Evolutionary conservation across 2,113 vertebrate genomes (phyloP).

Genomic region (Zootoca vivipara): DNA sequence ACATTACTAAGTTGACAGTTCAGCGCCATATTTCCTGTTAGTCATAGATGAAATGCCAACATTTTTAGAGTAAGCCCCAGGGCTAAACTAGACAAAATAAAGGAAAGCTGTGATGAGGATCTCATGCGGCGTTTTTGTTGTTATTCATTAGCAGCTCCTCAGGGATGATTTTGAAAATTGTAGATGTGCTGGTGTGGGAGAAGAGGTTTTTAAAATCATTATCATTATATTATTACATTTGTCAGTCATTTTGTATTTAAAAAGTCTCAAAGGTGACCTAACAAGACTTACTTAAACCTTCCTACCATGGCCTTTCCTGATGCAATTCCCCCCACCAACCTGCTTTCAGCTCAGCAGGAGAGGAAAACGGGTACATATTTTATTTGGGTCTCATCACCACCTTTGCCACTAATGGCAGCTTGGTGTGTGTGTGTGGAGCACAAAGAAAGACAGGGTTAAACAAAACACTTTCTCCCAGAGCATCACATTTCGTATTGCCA

Average conservation of each 20-base stretch:
- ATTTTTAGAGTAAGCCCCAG: not conserved
- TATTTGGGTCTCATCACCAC: not conserved
- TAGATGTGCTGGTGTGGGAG: not conserved
- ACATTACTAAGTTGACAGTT: not conserved
- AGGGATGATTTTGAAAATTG: not conserved
- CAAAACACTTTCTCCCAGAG: not conserved
- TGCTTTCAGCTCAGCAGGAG: too few species aligned
- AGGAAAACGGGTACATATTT: too few species aligned
- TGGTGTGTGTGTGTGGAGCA: too few species aligned
- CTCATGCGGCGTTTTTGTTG: not conserved
- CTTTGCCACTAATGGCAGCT: not conserved
- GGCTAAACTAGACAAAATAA: constrained; percentile 3
- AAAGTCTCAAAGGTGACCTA: too few species aligned
- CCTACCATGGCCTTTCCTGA: not conserved
- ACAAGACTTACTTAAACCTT: not conserved
- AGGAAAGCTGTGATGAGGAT: constrained; percentile 10
- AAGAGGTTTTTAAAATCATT: too few species aligned
- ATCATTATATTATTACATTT: too few species aligned
- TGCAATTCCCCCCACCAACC: not conserved
- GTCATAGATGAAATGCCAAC: constrained; percentile 9
- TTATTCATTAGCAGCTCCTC: not conserved
- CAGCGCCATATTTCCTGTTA: not conserved
- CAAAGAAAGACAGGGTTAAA: not conserved
- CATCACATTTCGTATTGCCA: not conserved
- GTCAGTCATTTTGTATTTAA: too few species aligned